Base-by-base conservation (phyloP, 2,797 vertebrate genomes). In the Poecile montanus region DNA sequence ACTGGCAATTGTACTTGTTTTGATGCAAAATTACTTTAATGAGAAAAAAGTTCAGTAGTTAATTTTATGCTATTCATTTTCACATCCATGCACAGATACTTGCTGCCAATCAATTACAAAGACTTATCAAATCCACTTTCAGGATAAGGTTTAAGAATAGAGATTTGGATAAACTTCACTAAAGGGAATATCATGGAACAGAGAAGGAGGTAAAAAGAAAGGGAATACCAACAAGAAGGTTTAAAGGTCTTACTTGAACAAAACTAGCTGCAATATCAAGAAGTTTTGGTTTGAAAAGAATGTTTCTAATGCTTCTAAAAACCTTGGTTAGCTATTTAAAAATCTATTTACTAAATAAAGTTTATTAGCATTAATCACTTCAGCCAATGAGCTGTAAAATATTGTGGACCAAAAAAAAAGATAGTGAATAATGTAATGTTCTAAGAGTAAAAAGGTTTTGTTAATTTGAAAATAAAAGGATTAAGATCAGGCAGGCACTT, bases 11-110 rank as follows among this genome's bases (percentile, higher is more conserved):
- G 89, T 75, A 91, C 94, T 94, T 85, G 63, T 94, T 95, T 92
- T 71, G 80, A 95, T 86, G 92, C 65, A 86, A 95, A 96, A 89
- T 85, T 85, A 93, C 61, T 97, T 96, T 75, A 93, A 81, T 92
- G 19, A 38, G 62, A 87, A 89, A 77, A 76, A 96, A 94, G 44
- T 81, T 95, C 44, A 80, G 83, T 38, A 94, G 48, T 65, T 89
- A 36, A 30, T 75, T 87, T 82, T 90, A 27, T 63, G 19, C 11
- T 56, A 25, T n/a, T 75, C 5, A 9, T 60, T 91, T 93, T 86
- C 53, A 57, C 15, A 54, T n/a, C 36, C 13, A 12, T n/a, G 38
- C 61, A 60, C 16, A 74, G 61, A 88, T 23, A 74, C 12, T 20
- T 30, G 40, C 56, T 34, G 29, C 19, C n/a, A 54, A 72, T 36